Base-by-base conservation (phyloP, 2,797 vertebrate species). In the Amblyraja radiata region DNA sequence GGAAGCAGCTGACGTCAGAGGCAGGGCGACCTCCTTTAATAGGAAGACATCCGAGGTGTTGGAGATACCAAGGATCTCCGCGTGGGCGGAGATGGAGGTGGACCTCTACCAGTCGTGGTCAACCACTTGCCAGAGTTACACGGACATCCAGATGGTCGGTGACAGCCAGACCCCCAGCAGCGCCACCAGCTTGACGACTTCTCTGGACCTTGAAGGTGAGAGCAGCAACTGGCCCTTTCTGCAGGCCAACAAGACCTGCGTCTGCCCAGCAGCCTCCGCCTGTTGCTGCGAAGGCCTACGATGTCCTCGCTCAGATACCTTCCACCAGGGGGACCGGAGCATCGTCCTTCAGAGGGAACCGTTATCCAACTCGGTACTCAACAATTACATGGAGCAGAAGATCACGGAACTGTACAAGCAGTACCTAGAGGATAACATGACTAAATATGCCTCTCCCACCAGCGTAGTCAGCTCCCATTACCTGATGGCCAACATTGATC, bases 331-430 rank as follows among this genome's bases (percentile, higher is more conserved):
- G 88, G 96, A 97, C 93, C 95, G 94, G 94, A 97, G 96, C 63
- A 95, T 97, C 0, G 0, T 93, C 14, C 91, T 96, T 61, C 93
- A 93, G 0, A 94, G 95, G 28, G 97, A 97, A 94, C 97, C 97
- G 0, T 96, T 98, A 84, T 98, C 98, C 14, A 98, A 97, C 95
- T 99, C 98, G 0, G 9, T 95, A 74, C 96, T 99, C 94, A 98
- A 98, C 39, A 96, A 95, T 32, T 97, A 98, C 90, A 95, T 99
- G 96, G 98, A 98, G 88, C 96, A 95, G 74, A 97, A 98, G 94
- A 95, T 99, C 83, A 95, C 96, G 8, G 97, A 99, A 95, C 96
- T 99, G 32, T 98, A 98, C 93, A 97, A 98, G 93, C 96, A 98
- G 94, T 96, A 98, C 94, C 96, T 98, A 95, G 97, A 98, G 79